Evolutionary conservation across 1,140 invertebrate species (phyloP).

Genomic region (Drosophila gunungcola): DNA sequence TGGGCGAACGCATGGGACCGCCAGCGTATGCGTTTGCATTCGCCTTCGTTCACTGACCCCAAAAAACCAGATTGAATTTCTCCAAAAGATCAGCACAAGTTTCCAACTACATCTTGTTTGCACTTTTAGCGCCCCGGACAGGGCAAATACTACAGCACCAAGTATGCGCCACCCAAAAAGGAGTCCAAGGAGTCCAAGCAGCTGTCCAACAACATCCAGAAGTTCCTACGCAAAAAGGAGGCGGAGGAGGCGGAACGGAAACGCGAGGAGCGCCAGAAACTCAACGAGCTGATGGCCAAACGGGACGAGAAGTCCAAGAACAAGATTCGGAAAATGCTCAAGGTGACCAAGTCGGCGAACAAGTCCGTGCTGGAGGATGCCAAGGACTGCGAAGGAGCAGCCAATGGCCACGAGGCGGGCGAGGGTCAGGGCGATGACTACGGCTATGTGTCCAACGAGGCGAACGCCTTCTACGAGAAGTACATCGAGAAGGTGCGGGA

Average conservation of each 20-base stretch:
- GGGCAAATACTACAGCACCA: slow-evolving; percentile 89
- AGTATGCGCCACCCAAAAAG: slow-evolving; percentile 93
- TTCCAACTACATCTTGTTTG: background rate
- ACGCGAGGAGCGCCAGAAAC: slow-evolving; percentile 88
- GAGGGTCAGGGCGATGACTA: slow-evolving; percentile 95
- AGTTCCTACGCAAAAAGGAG: slow-evolving; percentile 92
- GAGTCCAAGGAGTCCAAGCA: slow-evolving; percentile 87
- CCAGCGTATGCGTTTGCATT: no score
- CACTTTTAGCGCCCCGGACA: slow-evolving; percentile 37
- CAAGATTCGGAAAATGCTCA: slow-evolving; percentile 88
- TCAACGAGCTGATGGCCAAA: slow-evolving; percentile 89
- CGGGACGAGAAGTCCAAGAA: slow-evolving; percentile 90
- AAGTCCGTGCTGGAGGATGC: slow-evolving; percentile 94
- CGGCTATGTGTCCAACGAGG: slow-evolving; percentile 93
- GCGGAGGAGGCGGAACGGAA: slow-evolving; percentile 90
- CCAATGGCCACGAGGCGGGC: slow-evolving; percentile 86
- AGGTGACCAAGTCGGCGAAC: slow-evolving; percentile 94
- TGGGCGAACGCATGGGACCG: no score
- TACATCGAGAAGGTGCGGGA: slow-evolving; percentile 90
- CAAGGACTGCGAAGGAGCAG: slow-evolving; percentile 85
- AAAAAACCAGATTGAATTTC: slow-evolving; percentile 1
- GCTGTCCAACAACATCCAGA: slow-evolving; percentile 91
- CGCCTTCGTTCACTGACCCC: slow-evolving; percentile 24
- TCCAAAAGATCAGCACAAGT: no score
- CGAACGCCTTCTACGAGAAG: slow-evolving; percentile 91